Base-by-base conservation (phyloP, 1,140 invertebrate genomes). In the Zeugodacus cucurbitae region DNA sequence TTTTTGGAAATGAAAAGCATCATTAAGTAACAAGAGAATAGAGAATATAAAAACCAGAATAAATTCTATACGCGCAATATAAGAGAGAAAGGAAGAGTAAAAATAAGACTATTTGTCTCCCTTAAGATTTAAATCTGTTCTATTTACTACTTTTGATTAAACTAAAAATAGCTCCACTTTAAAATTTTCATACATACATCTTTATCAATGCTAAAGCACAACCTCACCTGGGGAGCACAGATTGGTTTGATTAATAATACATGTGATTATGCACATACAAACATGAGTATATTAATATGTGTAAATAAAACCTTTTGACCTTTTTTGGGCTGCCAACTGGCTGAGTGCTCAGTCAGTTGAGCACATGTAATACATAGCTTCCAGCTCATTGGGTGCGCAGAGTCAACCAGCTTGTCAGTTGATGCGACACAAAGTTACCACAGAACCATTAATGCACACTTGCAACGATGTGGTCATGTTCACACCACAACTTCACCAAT, bases 371-470 rank as follows among this genome's bases (percentile, higher is more conserved):
- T 41, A 74, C 37, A 74, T 41, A 74, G 70, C 22, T 74, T 74
- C 70, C 70, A 74, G 70, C 70, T 74, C 70, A 74, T 74, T 74
- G 70, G 70, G 70, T 74, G 37, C 70, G 70, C 34, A 74, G 32
- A 41, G 70, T 74, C 70, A 74, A 41, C 70, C 1, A 41, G 70
- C 32, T 74, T 74, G 70, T 74, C 37, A 74, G 70, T 34, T 29
- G 37, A 74, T 74, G 32, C 34, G 70, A 29, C 34, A 29, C 37
- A 74, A 34, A 29, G 70, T n/a, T 5, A 74, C 37, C 70, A n/a
- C 70, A 74, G 29, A 26, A n/a, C 37, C 70, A 74, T 74, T 74
- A 74, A 74, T 37, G n/a, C 67, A 44, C 67, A 32, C 64, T 34
- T 29, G 64, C 32, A 70, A 34, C 17, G 26, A 8, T 1, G 26